Base-by-base conservation (phyloP, 2,113 vertebrate species). In the Hemicordylus capensis region DNA sequence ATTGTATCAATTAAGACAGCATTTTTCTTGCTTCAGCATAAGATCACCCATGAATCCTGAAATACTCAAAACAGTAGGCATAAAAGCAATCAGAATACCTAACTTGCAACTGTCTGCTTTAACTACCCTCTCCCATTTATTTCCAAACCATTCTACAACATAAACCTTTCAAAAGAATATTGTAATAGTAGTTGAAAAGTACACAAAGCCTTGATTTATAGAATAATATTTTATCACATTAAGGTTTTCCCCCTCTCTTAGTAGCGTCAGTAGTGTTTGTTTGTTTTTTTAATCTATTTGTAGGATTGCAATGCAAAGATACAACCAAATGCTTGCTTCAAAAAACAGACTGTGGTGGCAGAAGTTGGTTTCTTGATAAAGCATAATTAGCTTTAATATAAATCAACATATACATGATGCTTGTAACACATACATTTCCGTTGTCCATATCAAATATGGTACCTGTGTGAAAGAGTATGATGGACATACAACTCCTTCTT, bases 1-100 rank as follows among this genome's bases (percentile, higher is more conserved):
- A 76, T 74, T 91, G 83, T 87, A 75, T 76, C 66, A 80, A 76
- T 80, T 81, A 80, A 31, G 61, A 89, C 37, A 72, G 46, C 80
- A 73, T 69, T 58, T 74, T 75, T 67, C 67, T 58, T 58, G 59
- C 34, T 74, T 76, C 74, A 77, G 67, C n/a, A 61, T 34, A 59
- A 70, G 24, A 58, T 76, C 63, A 82, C 37, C 58, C 56, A 80
- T 58, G 66, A 73, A 73, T 63, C 66, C 66, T 63, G 76, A 85
- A 80, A 73, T 73, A 80, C 58, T 73, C 76, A 85, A 82, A 87
- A 61, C 59, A 77, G 39, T 58, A 76, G 81, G 14, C 39, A 76
- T 54, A 69, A 67, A 66, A 22, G 34, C n/a, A 70, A 77, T 48
- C n/a, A 61, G 74, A 69, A 87, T 64, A 59, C 24, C 31, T 69